Percentiles rank a stretch among this genome's conserved stretches.
phyloP scores from a whole-genome alignment of 2,113 vertebrate species.

The Oncorhynchus masou region DNA sequence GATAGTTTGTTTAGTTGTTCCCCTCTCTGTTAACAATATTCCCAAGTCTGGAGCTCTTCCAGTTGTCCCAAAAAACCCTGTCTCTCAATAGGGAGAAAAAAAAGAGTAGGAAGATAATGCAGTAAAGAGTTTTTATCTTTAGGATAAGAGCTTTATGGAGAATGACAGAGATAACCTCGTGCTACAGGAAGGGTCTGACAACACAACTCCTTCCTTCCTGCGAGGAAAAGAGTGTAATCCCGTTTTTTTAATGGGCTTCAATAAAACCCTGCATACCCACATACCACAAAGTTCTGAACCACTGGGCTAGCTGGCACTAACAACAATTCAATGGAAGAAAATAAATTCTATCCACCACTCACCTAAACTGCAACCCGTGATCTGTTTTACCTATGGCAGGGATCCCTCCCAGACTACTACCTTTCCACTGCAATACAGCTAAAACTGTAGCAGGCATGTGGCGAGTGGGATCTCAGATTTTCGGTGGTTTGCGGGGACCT shows the following conservation, averaged over 20 bases:
- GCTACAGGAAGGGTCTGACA: neutral
- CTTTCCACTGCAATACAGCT: neutral
- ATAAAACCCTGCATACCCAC: neutral
- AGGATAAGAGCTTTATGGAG: neutral
- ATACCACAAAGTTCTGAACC: too few relatives aligned
- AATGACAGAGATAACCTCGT: neutral
- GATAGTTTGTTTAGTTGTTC: neutral
- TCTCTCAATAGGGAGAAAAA: neutral
- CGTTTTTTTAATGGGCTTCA: neutral
- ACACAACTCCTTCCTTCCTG: slow-evolving; percentile 5
- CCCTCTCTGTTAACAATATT: neutral
- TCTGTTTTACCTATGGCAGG: too few relatives aligned
- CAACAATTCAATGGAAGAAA: too few relatives aligned
- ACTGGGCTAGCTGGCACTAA: too few relatives aligned
- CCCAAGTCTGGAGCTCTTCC: neutral
- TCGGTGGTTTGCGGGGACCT: neutral
- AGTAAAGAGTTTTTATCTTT: neutral
- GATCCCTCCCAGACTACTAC: neutral
- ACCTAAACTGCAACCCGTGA: too few relatives aligned
- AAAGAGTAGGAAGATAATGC: neutral
- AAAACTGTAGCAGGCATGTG: neutral
- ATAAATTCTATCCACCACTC: too few relatives aligned
- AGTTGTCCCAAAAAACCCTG: neutral
- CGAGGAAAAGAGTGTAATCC: neutral
- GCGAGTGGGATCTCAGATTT: neutral